These are phyloP conservation scores for Leptopilina boulardi DNA, from an alignment of 1,140 invertebrate genomes.

Conservation along the genomic window DNA sequence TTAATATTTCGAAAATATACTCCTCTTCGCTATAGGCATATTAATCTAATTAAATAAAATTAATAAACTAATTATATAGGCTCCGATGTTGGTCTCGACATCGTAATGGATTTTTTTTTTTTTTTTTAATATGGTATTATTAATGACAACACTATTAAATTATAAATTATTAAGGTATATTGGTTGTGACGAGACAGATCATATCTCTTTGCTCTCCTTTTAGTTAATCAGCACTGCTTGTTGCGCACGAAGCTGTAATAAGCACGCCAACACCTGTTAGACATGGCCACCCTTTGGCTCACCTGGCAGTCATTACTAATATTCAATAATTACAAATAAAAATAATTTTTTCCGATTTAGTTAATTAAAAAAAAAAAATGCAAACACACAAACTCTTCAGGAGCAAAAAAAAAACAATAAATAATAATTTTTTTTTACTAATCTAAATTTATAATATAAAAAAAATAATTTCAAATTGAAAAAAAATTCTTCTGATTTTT, in stretches of 20 bases:
- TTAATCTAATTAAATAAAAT: conserved; percentile 11
- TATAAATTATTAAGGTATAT: conserved; percentile 49
- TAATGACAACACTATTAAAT: conserved; percentile 46
- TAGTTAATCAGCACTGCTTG: conserved; percentile 57
- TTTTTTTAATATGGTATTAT: neutral
- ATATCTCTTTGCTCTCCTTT: conserved; percentile 48
- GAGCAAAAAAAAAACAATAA: neutral
- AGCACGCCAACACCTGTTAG: conserved; percentile 72
- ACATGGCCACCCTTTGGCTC: conserved; percentile 58
- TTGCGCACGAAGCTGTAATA: conserved; percentile 64
- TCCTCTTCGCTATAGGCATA: neutral
- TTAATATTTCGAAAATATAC: neutral
- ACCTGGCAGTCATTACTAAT: conserved; percentile 61
- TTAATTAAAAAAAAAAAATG: neutral
- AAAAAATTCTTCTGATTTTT: too few species aligned
- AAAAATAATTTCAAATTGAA: too few species aligned
- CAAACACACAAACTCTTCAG: neutral
- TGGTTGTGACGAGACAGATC: conserved; percentile 52
- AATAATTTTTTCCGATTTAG: conserved; percentile 25
- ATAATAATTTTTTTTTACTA: too few species aligned
- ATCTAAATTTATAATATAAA: too few species aligned
- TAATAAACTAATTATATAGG: neutral
- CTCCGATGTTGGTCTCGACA: conserved; percentile 24
- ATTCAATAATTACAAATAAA: conserved; percentile 19
- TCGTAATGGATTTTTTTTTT: neutral